Conservation (phyloP, 2,888 invertebrate species). For the Cylloceria caligata region DNA sequence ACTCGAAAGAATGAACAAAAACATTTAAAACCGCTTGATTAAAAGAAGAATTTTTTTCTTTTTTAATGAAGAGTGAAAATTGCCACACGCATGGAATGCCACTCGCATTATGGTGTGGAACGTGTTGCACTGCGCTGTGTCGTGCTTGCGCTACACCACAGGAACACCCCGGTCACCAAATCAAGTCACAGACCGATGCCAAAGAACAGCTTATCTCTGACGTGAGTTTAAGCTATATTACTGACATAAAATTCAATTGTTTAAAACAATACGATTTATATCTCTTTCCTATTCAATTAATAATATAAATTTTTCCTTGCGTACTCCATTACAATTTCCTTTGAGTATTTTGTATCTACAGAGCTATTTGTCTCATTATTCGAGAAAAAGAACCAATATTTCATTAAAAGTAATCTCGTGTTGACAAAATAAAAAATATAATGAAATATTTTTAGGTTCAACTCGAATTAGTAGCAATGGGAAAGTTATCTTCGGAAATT, state of each 20-base stretch:
- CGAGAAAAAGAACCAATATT: neutral
- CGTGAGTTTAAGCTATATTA: conserved; percentile 79
- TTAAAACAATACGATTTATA: no score
- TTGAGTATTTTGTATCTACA: neutral
- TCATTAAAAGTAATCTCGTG: neutral
- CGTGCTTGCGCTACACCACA: conserved; percentile 89
- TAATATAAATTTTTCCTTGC: no score
- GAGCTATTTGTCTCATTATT: neutral
- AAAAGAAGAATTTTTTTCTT: neutral
- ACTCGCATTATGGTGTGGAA: conserved; percentile 89
- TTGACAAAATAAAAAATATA: neutral
- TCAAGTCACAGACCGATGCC: conserved; percentile 89
- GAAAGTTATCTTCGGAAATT: conserved; percentile 89
- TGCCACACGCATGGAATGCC: conserved; percentile 91
- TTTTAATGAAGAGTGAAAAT: conserved; percentile 86
- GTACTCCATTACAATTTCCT: neutral
- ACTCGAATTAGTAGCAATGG: conserved; percentile 89
- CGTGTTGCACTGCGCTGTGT: conserved; percentile 88
- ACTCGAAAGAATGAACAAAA: neutral
- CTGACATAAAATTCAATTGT: neutral
- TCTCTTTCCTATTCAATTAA: no score
- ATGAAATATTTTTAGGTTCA: conserved; percentile 84
- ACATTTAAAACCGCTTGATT: no score
- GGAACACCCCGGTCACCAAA: conserved; percentile 89
- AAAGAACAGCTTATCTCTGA: conserved; percentile 89